These are phyloP conservation scores for Phainopepla nitens DNA, from an alignment of 2,113 vertebrate species.

Conservation along the genomic window DNA sequence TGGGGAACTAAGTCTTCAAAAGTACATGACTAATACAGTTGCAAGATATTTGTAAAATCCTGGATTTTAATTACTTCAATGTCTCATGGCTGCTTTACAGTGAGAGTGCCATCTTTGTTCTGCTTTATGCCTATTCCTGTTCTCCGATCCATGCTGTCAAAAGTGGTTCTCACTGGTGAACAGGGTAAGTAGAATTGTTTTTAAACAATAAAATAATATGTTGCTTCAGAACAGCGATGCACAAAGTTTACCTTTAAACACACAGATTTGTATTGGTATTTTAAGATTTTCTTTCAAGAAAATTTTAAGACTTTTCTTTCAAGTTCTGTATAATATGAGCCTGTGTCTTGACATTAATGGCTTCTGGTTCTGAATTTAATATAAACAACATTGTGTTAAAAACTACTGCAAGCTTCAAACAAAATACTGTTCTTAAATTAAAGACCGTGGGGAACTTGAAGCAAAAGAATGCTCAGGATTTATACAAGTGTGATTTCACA, in stretches of 20 bases:
- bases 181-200: slow-evolving; percentile 81
- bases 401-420: not conserved
- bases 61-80: not conserved
- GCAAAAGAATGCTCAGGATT: not conserved
- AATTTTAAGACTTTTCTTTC: not conserved
- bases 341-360: not conserved
- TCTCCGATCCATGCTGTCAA: slow-evolving; percentile 92
- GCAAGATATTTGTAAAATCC: not conserved
- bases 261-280: not conserved
- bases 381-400: not conserved
- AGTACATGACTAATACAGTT: not conserved
- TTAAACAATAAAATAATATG: not conserved
- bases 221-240: not conserved
- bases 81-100: slow-evolving; percentile 66
- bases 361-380: not conserved
- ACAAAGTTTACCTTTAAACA: not conserved
- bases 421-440: not conserved
- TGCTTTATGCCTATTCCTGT: slow-evolving; percentile 85
- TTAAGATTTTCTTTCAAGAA: no score
- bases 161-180: slow-evolving; percentile 81
- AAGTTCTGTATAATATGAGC: not conserved
- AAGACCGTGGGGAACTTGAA: not conserved
- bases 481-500: not conserved
- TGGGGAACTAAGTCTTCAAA: not conserved
- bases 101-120: slow-evolving; percentile 80